These are phyloP conservation scores for Miichthys miiuy DNA, from an alignment of 2,797 vertebrate species.

Conservation along the genomic window DNA sequence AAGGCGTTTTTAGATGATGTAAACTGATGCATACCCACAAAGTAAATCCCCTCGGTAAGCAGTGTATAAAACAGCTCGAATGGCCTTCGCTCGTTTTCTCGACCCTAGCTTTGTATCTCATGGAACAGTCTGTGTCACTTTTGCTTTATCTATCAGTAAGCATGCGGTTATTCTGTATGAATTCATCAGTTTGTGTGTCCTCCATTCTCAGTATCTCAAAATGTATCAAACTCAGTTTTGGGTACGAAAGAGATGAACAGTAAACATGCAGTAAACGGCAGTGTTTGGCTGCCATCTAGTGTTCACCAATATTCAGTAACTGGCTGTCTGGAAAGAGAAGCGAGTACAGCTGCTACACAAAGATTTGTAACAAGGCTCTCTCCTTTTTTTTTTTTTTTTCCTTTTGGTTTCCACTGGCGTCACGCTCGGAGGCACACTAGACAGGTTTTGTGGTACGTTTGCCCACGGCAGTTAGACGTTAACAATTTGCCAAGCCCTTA, in stretches of 20 bases:
- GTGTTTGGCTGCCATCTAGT: slow-evolving; percentile 61
- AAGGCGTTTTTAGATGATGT: neutral
- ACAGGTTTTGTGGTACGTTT: slow-evolving; percentile 35
- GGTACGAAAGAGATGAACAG: slow-evolving; percentile 28
- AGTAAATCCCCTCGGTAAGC: neutral
- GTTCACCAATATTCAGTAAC: slow-evolving; percentile 5
- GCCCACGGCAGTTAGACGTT: slow-evolving; percentile 36
- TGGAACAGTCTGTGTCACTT: neutral
- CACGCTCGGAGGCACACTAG: slow-evolving; percentile 55
- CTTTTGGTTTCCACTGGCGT: slow-evolving; percentile 41
- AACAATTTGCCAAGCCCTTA: slow-evolving; percentile 52
- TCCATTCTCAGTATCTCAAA: slow-evolving; percentile 24
- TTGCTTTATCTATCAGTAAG: neutral
- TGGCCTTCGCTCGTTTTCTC: neutral
- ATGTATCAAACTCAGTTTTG: slow-evolving; percentile 40
- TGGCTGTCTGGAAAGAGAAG: neutral
- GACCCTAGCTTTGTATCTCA: no score
- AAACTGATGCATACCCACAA: neutral
- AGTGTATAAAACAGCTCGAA: neutral
- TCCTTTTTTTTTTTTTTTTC: neutral
- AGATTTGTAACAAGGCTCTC: slow-evolving; percentile 4
- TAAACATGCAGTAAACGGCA: slow-evolving; percentile 51
- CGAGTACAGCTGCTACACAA: neutral
- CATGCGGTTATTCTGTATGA: slow-evolving; percentile 34
- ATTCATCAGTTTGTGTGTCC: neutral